phyloP scores from a whole-genome alignment of 1,140 invertebrate species.

The Aphis gossypii region DNA sequence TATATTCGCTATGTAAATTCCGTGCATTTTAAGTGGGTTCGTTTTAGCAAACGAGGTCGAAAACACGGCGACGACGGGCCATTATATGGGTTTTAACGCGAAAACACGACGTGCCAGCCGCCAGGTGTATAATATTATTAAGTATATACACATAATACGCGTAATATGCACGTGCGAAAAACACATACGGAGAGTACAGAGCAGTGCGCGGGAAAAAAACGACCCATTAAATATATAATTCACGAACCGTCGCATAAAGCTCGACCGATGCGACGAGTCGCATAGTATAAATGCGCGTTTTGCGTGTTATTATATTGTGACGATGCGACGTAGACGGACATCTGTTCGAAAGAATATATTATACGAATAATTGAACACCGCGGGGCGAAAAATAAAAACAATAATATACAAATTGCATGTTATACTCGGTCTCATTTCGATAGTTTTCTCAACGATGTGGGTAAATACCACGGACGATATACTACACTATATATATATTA shows the following conservation, averaged over 20 bases:
- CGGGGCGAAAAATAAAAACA: not conserved
- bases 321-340: no score
- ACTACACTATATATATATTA: no score
- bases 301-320: no score
- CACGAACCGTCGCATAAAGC: no score
- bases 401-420: no score
- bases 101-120: not conserved
- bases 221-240: not conserved
- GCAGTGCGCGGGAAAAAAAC: not conserved
- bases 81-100: not conserved
- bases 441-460: not conserved
- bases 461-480: not conserved
- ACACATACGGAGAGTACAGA: not conserved
- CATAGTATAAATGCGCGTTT: not conserved
- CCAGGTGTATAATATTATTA: constrained; percentile 10
- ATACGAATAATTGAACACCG: no score
- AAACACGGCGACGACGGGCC: not conserved
- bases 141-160: not conserved
- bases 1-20: not conserved
- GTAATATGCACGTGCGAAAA: not conserved
- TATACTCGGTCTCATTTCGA: no score
- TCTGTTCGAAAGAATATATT: no score
- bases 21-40: not conserved
- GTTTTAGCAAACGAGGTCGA: not conserved
- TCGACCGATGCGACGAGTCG: no score